Percentiles rank a stretch among this genome's conserved stretches.
Conservation (phyloP, 2,113 vertebrate species). For the Daubentonia madagascariensis region DNA sequence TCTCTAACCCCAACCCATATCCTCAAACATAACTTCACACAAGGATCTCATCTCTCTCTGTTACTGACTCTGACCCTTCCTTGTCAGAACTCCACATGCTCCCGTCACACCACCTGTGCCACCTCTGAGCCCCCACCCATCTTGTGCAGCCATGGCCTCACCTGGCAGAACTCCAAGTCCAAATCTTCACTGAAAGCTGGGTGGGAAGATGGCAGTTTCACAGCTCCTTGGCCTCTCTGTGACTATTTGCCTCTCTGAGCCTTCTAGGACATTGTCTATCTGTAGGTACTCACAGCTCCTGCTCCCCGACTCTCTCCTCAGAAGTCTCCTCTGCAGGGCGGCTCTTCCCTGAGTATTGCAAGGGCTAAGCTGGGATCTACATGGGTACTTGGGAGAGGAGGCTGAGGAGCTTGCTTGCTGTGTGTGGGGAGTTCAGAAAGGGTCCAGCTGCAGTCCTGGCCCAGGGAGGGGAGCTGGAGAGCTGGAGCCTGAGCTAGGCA, state of each 20-base stretch:
- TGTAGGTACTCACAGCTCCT: not conserved
- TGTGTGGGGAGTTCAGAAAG: not conserved
- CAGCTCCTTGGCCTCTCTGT: not conserved
- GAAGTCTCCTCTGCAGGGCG: not conserved
- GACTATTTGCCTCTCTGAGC: not conserved
- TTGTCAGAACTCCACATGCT: not conserved
- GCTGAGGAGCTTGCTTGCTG: not conserved
- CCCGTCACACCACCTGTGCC: not conserved
- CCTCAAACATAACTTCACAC: not conserved
- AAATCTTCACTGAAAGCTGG: not conserved
- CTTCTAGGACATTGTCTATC: too few relatives aligned
- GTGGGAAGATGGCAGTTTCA: not conserved
- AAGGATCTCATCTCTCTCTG: rapidly evolving
- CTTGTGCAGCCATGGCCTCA: not conserved
- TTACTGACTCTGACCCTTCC: not conserved
- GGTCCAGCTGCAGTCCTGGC: not conserved
- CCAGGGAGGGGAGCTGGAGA: not conserved
- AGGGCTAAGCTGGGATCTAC: not conserved
- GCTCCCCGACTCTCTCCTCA: not conserved
- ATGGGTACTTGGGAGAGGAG: not conserved
- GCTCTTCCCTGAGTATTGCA: not conserved
- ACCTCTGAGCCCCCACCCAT: not conserved
- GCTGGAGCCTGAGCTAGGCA: not conserved
- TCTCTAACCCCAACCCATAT: not conserved
- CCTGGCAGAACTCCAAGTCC: not conserved